A percentile compares a stretch with the other conserved stretches of the same genome.
phyloP scores from a whole-genome alignment of 2,888 invertebrate species.

The Leistus spinibarbis region DNA sequence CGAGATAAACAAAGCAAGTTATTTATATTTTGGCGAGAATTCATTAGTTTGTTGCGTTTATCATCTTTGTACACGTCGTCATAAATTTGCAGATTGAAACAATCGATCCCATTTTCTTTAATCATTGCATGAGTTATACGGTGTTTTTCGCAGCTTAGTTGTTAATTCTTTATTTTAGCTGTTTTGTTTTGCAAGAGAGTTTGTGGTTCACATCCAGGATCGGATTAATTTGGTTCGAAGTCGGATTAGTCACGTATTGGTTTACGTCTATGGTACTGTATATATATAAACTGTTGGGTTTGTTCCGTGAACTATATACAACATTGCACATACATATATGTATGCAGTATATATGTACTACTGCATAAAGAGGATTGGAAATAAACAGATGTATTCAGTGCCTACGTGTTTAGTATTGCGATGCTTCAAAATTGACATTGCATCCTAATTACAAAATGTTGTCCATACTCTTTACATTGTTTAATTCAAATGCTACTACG shows the following conservation, averaged over 20 bases:
- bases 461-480: neutral
- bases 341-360: neutral
- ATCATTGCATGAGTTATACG: neutral
- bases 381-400: neutral
- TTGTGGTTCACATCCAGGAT: constrained; percentile 11
- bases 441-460: neutral
- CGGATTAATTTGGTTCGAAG: constrained; percentile 29
- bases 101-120: neutral
- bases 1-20: no score
- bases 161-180: neutral
- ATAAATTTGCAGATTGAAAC: neutral
- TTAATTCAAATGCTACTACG: no score
- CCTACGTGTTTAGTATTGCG: neutral
- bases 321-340: neutral
- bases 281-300: neutral
- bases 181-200: neutral
- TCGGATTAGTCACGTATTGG: constrained; percentile 29
- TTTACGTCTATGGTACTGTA: constrained; percentile 4
- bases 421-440: neutral
- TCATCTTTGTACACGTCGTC: neutral
- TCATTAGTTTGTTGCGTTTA: neutral
- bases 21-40: neutral
- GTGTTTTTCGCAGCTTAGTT: neutral
- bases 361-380: neutral
- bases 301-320: neutral